Base-by-base conservation (phyloP, 2,113 vertebrate genomes). In the Abramis brama region DNA sequence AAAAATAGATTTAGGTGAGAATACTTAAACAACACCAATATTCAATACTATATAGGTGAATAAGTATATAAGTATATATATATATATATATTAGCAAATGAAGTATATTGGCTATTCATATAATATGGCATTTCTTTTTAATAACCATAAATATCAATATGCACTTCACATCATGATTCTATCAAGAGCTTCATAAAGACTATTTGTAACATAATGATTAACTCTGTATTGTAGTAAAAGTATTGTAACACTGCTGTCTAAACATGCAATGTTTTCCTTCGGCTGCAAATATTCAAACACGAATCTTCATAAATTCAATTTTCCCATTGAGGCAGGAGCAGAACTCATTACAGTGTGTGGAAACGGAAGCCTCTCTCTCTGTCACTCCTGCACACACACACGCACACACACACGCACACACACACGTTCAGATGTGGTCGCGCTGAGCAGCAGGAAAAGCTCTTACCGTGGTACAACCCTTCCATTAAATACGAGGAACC, bases 401-500 rank as follows among this genome's bases (percentile, higher is more conserved):
- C 36, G 55, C 1, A 30, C 13, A 25, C 55, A 55, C 33, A 57
- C 13, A 57, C 19, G 50, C 70, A 59, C 55, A 76, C 30, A 76
- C 47, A 43, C 71, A 82, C 25, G 19, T 75, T 75, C 45, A 30
- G 30, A 68, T 55, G 33, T 36, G 45, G 59, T 33, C 3, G 15
- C 6, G 8, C 57, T 4, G 73, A 83, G 33, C 57, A 47, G 76
- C 62, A 50, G 86, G 75, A 45, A 80, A 85, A 75, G 59, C 33
- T n/a, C 88, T 87, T 84, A 89, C 88, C 88, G 71, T 89, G 88
- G 81, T 89, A 89, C 50, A 89, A 81, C 86, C 86, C 88, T 87
- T 89, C 88, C 88, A 89, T 89, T 86, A 87, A 87, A 81, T 71
- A 83, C 1, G 30, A 87, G 30, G 45, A 84, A 2, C 17, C 52